Conservation (phyloP, 2,797 vertebrate species). For the Micromesistius poutassou region DNA sequence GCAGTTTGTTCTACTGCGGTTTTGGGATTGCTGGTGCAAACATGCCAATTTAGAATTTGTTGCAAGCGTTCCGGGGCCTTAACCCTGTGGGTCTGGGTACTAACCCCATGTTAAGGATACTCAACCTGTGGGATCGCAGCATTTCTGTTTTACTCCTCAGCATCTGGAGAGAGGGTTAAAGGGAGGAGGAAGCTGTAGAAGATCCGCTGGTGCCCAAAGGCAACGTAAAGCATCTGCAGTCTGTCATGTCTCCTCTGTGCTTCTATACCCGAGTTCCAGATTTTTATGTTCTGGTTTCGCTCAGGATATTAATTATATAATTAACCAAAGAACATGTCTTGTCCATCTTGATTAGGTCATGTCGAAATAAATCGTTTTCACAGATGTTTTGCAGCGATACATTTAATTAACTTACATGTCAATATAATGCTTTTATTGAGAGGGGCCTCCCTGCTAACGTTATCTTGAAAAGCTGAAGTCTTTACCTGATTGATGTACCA, state of each 20-base stretch:
- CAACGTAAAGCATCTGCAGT: not conserved
- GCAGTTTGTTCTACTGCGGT: not conserved
- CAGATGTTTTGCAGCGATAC: not conserved
- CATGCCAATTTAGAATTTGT: too few relatives aligned
- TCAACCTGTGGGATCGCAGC: not conserved
- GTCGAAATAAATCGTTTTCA: not conserved
- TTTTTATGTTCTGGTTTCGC: not conserved
- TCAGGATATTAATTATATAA: not conserved
- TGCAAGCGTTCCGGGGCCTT: not conserved
- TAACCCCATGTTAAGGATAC: not conserved
- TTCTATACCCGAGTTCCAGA: not conserved
- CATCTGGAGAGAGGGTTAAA: not conserved
- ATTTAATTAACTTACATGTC: not conserved
- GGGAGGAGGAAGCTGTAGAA: not conserved
- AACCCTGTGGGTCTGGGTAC: not conserved
- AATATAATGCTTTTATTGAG: not conserved
- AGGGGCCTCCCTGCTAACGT: not conserved
- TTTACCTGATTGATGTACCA: constrained; percentile 7
- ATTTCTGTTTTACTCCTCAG: not conserved
- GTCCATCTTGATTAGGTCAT: not conserved
- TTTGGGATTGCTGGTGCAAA: not conserved
- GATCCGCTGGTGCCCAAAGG: not conserved
- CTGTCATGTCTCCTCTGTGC: not conserved
- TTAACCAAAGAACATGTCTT: not conserved
- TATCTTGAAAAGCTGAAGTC: constrained; percentile 11